phyloP scores from a whole-genome alignment of 2,113 vertebrate genomes.

The Vombatus ursinus region DNA sequence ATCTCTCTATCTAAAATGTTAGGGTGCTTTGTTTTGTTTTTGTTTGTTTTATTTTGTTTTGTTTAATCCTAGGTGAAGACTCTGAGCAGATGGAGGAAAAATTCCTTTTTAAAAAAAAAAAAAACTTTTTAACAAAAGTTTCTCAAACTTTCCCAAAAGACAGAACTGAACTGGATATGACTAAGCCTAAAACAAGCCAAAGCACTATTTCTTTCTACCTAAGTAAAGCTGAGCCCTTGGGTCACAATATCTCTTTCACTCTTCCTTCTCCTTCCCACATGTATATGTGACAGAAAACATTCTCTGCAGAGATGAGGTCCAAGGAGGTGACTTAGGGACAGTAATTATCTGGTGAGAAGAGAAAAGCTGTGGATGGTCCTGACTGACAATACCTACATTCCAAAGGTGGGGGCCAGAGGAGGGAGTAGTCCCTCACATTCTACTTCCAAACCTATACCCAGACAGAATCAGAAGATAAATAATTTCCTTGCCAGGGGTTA shows the following conservation, averaged over 20 bases:
- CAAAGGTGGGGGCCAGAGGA: neutral
- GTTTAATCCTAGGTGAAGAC: neutral
- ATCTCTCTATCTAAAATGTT: neutral
- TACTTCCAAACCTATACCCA: neutral
- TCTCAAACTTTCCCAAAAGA: neutral
- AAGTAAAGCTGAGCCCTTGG: neutral
- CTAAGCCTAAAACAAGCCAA: neutral
- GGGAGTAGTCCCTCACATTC: neutral
- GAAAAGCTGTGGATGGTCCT: neutral
- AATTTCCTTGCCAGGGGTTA: neutral
- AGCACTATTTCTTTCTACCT: neutral
- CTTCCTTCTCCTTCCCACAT: neutral
- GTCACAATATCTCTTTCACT: neutral
- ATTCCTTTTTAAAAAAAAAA: too few relatives aligned
- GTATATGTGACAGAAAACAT: neutral
- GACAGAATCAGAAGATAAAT: neutral
- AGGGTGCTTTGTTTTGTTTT: neutral
- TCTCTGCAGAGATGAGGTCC: neutral
- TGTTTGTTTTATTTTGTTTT: neutral
- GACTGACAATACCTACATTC: neutral
- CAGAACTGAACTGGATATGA: neutral
- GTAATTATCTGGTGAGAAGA: neutral
- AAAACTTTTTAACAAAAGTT: neutral
- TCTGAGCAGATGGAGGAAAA: neutral
- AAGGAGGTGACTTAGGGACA: too few relatives aligned